phyloP scores from a whole-genome alignment of 2,113 vertebrate genomes.

The Hemiprocne comata region DNA sequence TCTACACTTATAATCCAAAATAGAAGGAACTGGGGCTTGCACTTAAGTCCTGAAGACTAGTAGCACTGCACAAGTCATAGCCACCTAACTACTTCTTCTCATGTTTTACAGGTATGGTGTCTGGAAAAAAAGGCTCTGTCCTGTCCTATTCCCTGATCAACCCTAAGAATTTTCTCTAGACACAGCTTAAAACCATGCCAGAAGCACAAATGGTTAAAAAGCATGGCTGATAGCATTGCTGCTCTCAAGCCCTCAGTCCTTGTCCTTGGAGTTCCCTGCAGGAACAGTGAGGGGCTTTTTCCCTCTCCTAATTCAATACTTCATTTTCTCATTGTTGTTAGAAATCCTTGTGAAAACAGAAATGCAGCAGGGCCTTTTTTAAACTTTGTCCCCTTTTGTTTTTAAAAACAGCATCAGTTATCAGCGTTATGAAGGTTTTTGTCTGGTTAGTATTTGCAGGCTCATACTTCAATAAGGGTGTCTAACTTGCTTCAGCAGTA shows the following conservation, averaged over 20 bases:
- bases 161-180: not conserved
- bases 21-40: not conserved
- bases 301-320: not conserved
- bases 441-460: not conserved
- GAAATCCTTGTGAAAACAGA: not conserved
- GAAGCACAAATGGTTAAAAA: not conserved
- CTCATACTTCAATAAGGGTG: not conserved
- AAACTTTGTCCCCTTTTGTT: not conserved
- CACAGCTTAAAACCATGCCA: not conserved
- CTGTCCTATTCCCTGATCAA: not conserved
- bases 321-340: not conserved
- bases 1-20: not conserved
- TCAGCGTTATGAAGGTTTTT: not conserved
- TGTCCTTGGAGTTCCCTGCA: not conserved
- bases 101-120: rapidly evolving
- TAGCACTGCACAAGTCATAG: not conserved
- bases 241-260: not conserved
- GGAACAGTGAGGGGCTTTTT: not conserved
- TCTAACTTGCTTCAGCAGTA: not conserved
- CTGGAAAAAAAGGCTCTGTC: not conserved
- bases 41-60: not conserved
- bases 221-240: rapidly evolving
- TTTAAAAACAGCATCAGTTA: not conserved
- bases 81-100: not conserved
- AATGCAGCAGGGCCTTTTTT: not conserved